Base-by-base conservation (phyloP, 2,797 vertebrate genomes). In the Sebastiscus tertius region DNA sequence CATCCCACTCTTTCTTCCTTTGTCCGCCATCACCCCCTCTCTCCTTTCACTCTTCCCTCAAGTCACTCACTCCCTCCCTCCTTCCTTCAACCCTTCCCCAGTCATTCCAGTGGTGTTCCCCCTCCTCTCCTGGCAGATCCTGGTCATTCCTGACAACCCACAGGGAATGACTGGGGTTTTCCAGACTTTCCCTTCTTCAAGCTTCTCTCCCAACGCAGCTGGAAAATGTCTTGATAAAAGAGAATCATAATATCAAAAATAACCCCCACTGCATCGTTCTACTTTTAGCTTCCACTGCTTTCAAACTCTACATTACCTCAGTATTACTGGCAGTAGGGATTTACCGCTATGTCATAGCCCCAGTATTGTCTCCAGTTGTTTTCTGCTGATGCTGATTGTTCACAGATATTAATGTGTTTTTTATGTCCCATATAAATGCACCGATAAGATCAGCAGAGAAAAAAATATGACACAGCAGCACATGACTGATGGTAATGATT, bases 81-180 rank as follows among this genome's bases (percentile, higher is more conserved):
- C 49, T 26, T 70, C 36, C 49, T 26, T 67, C 58, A 72, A n/a
- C n/a, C 69, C 72, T 70, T 78, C 68, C 69, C 69, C 49, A 46
- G 16, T 74, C 77, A 87, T 77, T 89, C 79, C 83, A 85, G 67
- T 27, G 80, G 89, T 79, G 84, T 88, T 81, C 87, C 89, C 80
- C 88, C 76, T 80, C 84, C 89, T 88, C 88, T 91, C 83, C 90
- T 95, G 94, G 93, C 93, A 94, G 77, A 78, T 88, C 89, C 87
- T 27, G 59, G 82, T 86, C 92, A 95, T 95, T 94, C 90, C 87
- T 93, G 74, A 88, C 75, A 88, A 72, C 87, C 94, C 89, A 88
- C 87, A 89, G 79, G 88, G 90, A 92, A 89, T 69, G 87, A 90
- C 55, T 92, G 92, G 93, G 86, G 80, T 90, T 95, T 95, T 94